Evolutionary conservation across 2,888 invertebrate genomes (phyloP).

Genomic region (Dexiosoma caninum): DNA sequence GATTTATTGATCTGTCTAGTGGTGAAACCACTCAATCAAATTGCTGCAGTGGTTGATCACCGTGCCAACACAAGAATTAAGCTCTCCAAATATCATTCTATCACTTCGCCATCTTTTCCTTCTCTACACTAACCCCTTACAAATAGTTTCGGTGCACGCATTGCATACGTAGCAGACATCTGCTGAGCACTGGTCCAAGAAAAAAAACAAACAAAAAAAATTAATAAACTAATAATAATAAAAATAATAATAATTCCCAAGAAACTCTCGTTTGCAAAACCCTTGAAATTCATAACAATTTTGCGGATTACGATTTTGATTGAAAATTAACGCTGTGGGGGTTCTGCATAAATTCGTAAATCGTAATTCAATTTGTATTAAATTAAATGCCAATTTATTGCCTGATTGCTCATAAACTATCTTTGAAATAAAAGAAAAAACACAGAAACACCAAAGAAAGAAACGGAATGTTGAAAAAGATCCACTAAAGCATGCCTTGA

Average conservation of each 20-base stretch:
- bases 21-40: too few species aligned
- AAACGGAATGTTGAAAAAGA: neutral
- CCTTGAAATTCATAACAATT: constrained; percentile 69
- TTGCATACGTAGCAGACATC: too few species aligned
- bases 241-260: neutral
- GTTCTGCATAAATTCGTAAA: constrained; percentile 65
- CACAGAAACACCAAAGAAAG: neutral
- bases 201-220: too few species aligned
- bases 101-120: too few species aligned
- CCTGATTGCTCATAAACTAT: constrained; percentile 65
- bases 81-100: too few species aligned
- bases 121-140: too few species aligned
- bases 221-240: too few species aligned
- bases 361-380: constrained; percentile 75
- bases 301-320: constrained; percentile 74
- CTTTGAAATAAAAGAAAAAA: constrained; percentile 41
- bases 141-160: too few species aligned
- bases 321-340: constrained; percentile 76
- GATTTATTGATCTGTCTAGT: too few species aligned
- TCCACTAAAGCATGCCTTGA: constrained; percentile 10
- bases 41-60: too few species aligned
- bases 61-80: too few species aligned
- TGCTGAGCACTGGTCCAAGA: too few species aligned
- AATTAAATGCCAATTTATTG: constrained; percentile 77
- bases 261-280: neutral